Evolutionary conservation across 2,888 invertebrate genomes (phyloP).

Genomic region (Thereva nobilitata): DNA sequence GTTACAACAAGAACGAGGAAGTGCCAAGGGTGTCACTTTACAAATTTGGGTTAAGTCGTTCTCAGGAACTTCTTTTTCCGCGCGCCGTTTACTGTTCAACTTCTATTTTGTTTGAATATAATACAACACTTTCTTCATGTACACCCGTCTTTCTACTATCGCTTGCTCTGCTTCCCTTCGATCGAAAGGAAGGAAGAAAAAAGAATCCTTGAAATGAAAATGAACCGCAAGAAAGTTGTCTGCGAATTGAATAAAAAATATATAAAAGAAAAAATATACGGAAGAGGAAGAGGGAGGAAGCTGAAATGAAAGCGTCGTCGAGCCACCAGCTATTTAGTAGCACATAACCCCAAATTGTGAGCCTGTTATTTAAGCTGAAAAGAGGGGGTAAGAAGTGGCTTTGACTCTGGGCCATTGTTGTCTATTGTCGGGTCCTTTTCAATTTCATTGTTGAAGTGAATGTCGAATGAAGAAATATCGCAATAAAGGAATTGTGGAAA

Average conservation of each 20-base stretch:
- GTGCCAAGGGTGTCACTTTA: conserved; percentile 17
- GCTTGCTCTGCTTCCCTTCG: neutral
- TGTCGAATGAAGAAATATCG: conserved; percentile 1
- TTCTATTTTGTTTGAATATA: neutral
- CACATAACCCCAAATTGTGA: conserved; percentile 23
- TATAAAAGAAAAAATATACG: neutral
- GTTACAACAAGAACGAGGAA: conserved; percentile 2
- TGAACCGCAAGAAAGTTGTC: neutral
- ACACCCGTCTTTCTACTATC: too few relatives aligned
- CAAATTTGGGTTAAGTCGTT: conserved; percentile 27
- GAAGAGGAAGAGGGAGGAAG: neutral
- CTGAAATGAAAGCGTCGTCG: neutral
- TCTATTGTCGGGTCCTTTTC: neutral
- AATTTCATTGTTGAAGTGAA: conserved; percentile 7
- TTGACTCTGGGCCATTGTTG: neutral
- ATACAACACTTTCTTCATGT: conserved; percentile 11
- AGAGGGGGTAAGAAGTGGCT: neutral
- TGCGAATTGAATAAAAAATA: too few relatives aligned
- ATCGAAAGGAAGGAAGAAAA: neutral
- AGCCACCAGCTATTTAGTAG: neutral
- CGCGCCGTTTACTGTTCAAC: conserved; percentile 1
- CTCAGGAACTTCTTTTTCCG: neutral
- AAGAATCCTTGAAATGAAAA: conserved; percentile 1
- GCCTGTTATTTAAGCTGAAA: conserved; percentile 23
- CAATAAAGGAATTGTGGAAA: too few relatives aligned